These are phyloP conservation scores for Adelphocoris suturalis DNA, from an alignment of 2,888 invertebrate species.

Conservation along the genomic window DNA sequence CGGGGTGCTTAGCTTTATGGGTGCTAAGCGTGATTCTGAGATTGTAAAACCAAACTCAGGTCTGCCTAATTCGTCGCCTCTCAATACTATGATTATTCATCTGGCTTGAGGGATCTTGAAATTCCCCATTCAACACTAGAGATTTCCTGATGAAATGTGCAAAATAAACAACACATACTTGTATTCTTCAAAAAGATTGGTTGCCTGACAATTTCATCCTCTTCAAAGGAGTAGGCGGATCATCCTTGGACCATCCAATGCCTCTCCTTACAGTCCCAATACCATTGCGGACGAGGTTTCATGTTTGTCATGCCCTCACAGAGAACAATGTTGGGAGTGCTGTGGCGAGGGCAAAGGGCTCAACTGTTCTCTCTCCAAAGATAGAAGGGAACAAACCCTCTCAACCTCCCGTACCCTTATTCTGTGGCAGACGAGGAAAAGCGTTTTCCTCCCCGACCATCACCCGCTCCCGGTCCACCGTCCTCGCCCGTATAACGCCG, in stretches of 20 bases:
- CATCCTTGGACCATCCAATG: neutral
- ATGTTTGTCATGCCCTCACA: slow-evolving; percentile 46
- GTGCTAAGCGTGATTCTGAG: too few relatives aligned
- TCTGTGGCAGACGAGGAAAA: slow-evolving; percentile 10
- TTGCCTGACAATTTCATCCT: neutral
- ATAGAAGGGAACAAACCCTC: slow-evolving; percentile 44
- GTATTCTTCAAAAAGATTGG: neutral
- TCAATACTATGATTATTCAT: too few relatives aligned
- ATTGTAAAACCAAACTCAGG: too few relatives aligned
- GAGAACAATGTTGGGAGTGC: neutral
- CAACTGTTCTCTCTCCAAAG: slow-evolving; percentile 42
- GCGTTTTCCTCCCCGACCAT: slow-evolving; percentile 26
- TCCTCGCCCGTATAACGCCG: neutral
- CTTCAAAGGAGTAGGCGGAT: neutral
- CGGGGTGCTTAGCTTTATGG: too few relatives aligned
- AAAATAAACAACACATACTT: too few relatives aligned
- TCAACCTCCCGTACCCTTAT: slow-evolving; percentile 31
- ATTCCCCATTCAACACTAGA: too few relatives aligned
- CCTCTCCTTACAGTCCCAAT: slow-evolving; percentile 28
- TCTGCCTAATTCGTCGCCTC: too few relatives aligned
- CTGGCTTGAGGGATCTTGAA: too few relatives aligned
- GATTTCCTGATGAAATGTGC: too few relatives aligned
- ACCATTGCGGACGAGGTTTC: slow-evolving; percentile 39
- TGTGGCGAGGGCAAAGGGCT: neutral
- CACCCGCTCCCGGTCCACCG: neutral